Conservation (phyloP, 2,888 invertebrate genomes). For the Ennomos erosarius region DNA sequence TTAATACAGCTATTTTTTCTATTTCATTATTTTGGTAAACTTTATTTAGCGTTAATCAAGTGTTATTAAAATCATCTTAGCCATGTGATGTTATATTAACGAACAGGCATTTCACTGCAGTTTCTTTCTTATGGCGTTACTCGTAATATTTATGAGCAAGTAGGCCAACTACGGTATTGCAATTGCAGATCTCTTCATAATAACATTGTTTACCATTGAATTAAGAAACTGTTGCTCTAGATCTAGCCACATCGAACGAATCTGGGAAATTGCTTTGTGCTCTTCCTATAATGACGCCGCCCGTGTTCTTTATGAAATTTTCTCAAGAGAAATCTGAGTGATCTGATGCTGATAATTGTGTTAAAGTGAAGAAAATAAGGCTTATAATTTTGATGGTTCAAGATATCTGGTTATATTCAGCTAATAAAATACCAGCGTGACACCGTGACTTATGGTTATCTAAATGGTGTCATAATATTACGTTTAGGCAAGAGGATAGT, state of each 20-base stretch:
- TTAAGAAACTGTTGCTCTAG: conserved; percentile 70
- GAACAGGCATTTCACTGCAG: conserved; percentile 10
- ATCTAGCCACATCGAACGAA: conserved; percentile 66
- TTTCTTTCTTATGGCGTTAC: conserved; percentile 34
- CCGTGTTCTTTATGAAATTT: conserved; percentile 61
- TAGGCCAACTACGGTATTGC: conserved; percentile 63
- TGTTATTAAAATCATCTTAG: too few relatives aligned
- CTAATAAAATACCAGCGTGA: conserved; percentile 1
- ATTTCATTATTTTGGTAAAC: background rate
- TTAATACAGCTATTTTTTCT: background rate
- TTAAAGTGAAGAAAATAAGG: conserved; percentile 33
- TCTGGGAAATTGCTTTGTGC: conserved; percentile 73
- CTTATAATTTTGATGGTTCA: background rate
- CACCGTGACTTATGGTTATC: too few relatives aligned
- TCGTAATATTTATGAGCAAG: conserved; percentile 56
- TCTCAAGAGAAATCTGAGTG: conserved; percentile 68
- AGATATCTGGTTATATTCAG: background rate
- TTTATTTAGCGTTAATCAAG: too few relatives aligned
- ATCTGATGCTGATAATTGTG: conserved; percentile 59
- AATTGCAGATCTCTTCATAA: conserved; percentile 52
- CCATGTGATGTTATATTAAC: background rate
- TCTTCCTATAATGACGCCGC: conserved; percentile 66
- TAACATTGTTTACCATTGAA: conserved; percentile 63
- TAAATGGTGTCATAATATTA: background rate
- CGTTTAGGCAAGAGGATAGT: background rate